phyloP scores from a whole-genome alignment of 2,113 vertebrate genomes.

The Uropsilus gracilis region DNA sequence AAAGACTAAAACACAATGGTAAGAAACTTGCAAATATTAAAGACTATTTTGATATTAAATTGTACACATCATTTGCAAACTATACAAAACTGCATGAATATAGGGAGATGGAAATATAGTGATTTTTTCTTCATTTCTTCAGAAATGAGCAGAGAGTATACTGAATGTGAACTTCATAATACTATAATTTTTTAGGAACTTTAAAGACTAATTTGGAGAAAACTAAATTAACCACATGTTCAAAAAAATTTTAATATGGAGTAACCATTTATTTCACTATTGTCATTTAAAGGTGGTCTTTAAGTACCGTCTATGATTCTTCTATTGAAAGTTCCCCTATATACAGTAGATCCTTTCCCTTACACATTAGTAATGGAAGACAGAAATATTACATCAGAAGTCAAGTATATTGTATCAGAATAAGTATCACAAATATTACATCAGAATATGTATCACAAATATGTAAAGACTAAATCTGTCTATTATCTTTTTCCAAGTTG shows the following conservation, averaged over 20 bases:
- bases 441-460: neutral
- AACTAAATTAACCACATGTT: neutral
- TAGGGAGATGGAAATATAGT: neutral
- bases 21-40: slow-evolving; percentile 47
- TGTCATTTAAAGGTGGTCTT: slow-evolving; percentile 2
- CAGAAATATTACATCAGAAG: neutral
- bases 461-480: neutral
- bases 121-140: slow-evolving; percentile 46
- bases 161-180: slow-evolving; percentile 30
- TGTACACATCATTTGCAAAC: slow-evolving; percentile 54
- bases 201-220: neutral
- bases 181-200: neutral
- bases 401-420: neutral
- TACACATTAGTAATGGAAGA: neutral
- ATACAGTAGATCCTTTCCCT: neutral
- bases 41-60: slow-evolving; percentile 48
- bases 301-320: neutral
- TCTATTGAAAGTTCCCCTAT: neutral
- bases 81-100: slow-evolving; percentile 29
- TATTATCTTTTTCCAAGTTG: no score
- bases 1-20: slow-evolving; percentile 5
- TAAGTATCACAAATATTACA: no score
- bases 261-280: neutral
- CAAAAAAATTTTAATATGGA: neutral
- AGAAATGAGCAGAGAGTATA: neutral